A percentile compares a stretch with the other conserved stretches of the same genome.
Evolutionary conservation across 2,888 invertebrate genomes (phyloP).

Genomic region (Hirtodrosophila duncani): DNA sequence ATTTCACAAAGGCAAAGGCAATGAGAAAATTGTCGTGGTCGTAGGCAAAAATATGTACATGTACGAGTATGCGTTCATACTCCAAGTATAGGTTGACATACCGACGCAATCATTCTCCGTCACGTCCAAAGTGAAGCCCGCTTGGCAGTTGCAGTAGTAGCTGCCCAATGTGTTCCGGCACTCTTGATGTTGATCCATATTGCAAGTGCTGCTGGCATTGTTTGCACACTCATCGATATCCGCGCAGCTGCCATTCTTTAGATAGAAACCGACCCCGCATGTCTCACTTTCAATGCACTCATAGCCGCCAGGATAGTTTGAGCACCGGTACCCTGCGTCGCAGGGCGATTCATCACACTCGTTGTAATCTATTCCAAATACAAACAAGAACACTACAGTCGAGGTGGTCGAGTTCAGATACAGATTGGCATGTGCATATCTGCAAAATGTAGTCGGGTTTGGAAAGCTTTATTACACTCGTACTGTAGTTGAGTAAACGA

Average conservation of each 20-base stretch:
- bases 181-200: conserved; percentile 81
- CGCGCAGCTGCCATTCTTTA: conserved; percentile 56
- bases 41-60: too few relatives aligned
- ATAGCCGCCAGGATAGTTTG: conserved; percentile 88
- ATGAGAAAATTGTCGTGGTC: too few relatives aligned
- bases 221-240: conserved; percentile 85
- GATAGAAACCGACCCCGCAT: conserved; percentile 65
- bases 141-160: conserved; percentile 82
- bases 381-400: too few relatives aligned
- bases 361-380: conserved; percentile 83
- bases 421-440: too few relatives aligned
- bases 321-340: conserved; percentile 82
- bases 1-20: too few relatives aligned
- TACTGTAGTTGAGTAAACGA: too few relatives aligned
- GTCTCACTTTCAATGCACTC: conserved; percentile 78
- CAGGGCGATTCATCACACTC: conserved; percentile 85
- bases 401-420: too few relatives aligned
- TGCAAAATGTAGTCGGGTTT: too few relatives aligned
- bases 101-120: conserved; percentile 83
- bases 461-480: too few relatives aligned
- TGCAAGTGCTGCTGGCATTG: conserved; percentile 80
- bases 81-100: conserved; percentile 70
- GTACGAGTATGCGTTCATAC: neutral
- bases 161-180: conserved; percentile 86
- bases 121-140: conserved; percentile 82